A percentile compares a stretch with the other conserved stretches of the same genome.
These are phyloP conservation scores for Takifugu rubripes DNA, from an alignment of 2,797 vertebrate genomes.

Conservation along the genomic window DNA sequence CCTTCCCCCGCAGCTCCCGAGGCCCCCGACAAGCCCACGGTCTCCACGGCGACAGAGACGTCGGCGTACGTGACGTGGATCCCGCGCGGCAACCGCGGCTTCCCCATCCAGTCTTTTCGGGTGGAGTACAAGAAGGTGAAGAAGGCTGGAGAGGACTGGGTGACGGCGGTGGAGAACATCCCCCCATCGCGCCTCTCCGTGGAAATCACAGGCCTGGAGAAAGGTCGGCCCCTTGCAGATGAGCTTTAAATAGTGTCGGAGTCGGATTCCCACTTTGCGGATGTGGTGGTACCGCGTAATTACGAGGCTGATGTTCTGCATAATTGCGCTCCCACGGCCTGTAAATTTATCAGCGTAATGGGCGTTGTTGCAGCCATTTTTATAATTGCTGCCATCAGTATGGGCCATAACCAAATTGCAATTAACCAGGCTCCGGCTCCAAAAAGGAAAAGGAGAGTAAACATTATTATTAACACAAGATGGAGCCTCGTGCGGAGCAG, in stretches of 20 bases:
- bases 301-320: slow-evolving; percentile 47
- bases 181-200: slow-evolving; percentile 93
- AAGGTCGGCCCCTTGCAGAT: slow-evolving; percentile 77
- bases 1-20: slow-evolving; percentile 83
- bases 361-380: slow-evolving; percentile 58
- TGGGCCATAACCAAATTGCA: slow-evolving; percentile 31
- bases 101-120: slow-evolving; percentile 94
- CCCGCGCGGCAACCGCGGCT: slow-evolving; percentile 94
- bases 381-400: slow-evolving; percentile 65
- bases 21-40: slow-evolving; percentile 95
- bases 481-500: slow-evolving; percentile 8
- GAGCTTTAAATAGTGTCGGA: slow-evolving; percentile 6
- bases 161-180: slow-evolving; percentile 89
- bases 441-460: slow-evolving; percentile 48
- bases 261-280: slow-evolving; percentile 18
- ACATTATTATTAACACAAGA: slow-evolving; percentile 35
- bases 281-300: slow-evolving; percentile 37
- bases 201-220: slow-evolving; percentile 91
- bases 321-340: slow-evolving; percentile 58
- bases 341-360: slow-evolving; percentile 65
- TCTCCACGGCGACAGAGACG: slow-evolving; percentile 93
- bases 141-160: slow-evolving; percentile 89
- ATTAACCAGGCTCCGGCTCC: slow-evolving; percentile 25
- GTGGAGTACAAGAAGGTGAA: slow-evolving; percentile 94
- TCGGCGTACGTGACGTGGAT: slow-evolving; percentile 98